Evolutionary conservation across 1,140 invertebrate species (phyloP).

Genomic region (Musca domestica): DNA sequence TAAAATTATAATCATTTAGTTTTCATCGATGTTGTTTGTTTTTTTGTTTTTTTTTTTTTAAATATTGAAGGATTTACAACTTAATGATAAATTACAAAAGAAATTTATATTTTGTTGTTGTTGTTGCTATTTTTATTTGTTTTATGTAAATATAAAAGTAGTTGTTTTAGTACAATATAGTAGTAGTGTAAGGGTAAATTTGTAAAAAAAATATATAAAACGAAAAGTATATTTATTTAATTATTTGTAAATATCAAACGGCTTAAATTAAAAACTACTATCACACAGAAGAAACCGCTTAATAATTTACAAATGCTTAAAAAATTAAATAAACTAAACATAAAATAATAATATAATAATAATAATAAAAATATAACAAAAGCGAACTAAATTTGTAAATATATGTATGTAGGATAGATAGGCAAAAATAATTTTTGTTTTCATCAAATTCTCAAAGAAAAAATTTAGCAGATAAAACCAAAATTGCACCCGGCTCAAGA

Average conservation of each 20-base stretch:
- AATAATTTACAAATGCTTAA: constrained; percentile 25
- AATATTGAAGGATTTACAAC: constrained; percentile 12
- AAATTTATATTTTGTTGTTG: constrained; percentile 9
- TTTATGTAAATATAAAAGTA: not conserved
- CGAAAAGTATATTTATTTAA: constrained; percentile 3
- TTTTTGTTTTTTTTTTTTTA: constrained; percentile 21
- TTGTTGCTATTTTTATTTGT: not conserved
- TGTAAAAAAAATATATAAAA: constrained; percentile 18
- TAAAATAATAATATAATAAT: constrained; percentile 39
- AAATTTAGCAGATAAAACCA: too few species aligned
- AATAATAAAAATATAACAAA: constrained; percentile 27
- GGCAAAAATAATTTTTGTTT: too few species aligned
- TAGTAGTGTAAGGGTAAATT: not conserved
- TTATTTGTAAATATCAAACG: constrained; percentile 24
- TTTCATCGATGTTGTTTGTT: constrained; percentile 13
- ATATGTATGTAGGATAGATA: too few species aligned
- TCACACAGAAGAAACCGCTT: constrained; percentile 52
- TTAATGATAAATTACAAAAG: not conserved
- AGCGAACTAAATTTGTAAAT: too few species aligned
- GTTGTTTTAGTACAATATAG: too few species aligned
- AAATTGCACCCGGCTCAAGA: too few species aligned
- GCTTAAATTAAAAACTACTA: constrained; percentile 54
- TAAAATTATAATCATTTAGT: constrained; percentile 6
- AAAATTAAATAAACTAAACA: constrained; percentile 37
- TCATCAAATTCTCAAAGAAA: too few species aligned